Evolutionary conservation across 2,888 invertebrate genomes (phyloP), one percentile per base, ranked within the genome.

Genomic region (Phalera bucephala): DNA sequence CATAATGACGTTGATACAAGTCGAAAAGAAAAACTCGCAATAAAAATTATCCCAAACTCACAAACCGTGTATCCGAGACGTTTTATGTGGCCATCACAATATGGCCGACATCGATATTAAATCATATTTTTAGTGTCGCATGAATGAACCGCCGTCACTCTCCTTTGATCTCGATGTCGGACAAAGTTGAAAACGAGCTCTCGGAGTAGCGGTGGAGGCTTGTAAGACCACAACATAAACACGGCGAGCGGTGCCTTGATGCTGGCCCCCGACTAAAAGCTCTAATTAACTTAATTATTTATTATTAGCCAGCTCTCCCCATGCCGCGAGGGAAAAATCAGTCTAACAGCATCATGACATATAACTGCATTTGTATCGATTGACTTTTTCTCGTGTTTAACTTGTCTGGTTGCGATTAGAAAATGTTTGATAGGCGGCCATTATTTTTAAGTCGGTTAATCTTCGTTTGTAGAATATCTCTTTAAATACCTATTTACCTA

Each of bases 221-320:
- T 12, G 19, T 21, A 31, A 21, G 36, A 36, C 30, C 32, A 13
- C 43, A 43, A 33, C 30, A 36, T 43, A 43, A 45, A 58, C 39
- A 19, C 9, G 29, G 7, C 6, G 9, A 17, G 29, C 29, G 62
- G 52, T 63, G 71, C 67, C 70, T 52, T 65, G 63, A 64, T 61
- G 62, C 62, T 74, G 66, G 74, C 65, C 54, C 53, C 55, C 45
- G 67, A 54, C 74, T 83, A 77, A 84, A 84, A 81, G 81, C 80
- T 52, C 68, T 75, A 86, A 87, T 88, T 86, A 85, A 83, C 82
- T 77, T 80, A 83, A 86, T 87, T 84, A 83, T 80, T 80, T 70
- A 80, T 79, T 83, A 85, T 82, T 84, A 85, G 62, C 67, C 58
- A 63, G 68, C 78, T 81, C 79, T 78, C 77, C 5, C 17, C 54